phyloP scores from a whole-genome alignment of 2,797 vertebrate species.

The Typhlichthys eigenmanni region DNA sequence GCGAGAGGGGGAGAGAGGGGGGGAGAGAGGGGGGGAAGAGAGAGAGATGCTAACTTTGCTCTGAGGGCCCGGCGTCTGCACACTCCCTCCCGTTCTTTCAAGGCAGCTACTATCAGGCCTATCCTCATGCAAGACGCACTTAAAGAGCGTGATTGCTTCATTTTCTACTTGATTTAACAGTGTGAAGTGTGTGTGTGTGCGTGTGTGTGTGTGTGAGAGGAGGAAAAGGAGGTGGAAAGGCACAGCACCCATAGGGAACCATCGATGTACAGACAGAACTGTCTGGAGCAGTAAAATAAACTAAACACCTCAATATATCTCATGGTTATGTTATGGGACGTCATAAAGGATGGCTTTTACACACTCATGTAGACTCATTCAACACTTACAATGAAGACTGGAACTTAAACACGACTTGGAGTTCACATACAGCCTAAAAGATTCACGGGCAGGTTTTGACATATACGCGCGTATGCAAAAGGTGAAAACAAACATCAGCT shows the following conservation, averaged over 20 bases:
- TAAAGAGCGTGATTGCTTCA: conserved; percentile 69
- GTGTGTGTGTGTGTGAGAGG: conserved; percentile 34
- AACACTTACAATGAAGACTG: conserved; percentile 17
- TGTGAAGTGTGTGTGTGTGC: conserved; percentile 43
- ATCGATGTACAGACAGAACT: conserved; percentile 25
- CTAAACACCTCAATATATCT: conserved; percentile 2
- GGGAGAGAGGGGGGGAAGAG: too few species aligned
- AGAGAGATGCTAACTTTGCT: conserved; percentile 13
- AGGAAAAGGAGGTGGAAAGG: conserved; percentile 22
- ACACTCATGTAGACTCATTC: neutral
- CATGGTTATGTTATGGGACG: neutral
- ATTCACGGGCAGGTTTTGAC: neutral
- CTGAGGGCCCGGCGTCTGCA: conserved; percentile 32
- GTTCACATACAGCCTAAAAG: neutral
- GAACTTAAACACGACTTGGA: conserved; percentile 22
- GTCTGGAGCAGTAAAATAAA: conserved; percentile 20
- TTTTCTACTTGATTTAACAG: conserved; percentile 78
- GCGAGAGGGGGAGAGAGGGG: neutral
- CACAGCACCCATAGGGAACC: neutral
- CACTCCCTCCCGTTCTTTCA: conserved; percentile 40
- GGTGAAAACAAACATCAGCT: conserved; percentile 20
- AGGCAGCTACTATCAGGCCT: conserved; percentile 50
- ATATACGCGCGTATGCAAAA: neutral
- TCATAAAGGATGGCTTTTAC: neutral
- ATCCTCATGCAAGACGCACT: conserved; percentile 54